Percentiles rank a stretch among this genome's conserved stretches.
Evolutionary conservation across 2,113 vertebrate species (phyloP).

Genomic region (Halcyon senegalensis): DNA sequence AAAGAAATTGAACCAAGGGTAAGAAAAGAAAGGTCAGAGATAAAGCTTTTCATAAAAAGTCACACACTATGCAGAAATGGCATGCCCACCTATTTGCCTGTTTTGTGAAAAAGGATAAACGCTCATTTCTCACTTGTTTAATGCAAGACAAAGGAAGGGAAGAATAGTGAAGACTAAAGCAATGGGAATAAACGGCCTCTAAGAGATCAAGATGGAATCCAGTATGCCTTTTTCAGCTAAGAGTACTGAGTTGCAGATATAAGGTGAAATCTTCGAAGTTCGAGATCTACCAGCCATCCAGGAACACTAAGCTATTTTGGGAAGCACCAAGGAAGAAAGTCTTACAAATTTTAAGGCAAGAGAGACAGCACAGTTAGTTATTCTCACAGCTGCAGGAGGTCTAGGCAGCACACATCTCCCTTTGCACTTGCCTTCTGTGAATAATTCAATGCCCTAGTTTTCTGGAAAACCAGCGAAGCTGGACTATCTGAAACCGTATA

Average conservation of each 20-base stretch:
- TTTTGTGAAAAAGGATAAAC: neutral
- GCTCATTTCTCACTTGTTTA: conserved; percentile 7
- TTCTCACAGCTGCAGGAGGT: neutral
- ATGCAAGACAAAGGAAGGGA: neutral
- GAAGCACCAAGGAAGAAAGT: neutral
- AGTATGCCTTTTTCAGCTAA: neutral
- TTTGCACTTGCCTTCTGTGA: neutral
- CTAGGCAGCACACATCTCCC: fast-evolving
- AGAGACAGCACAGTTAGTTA: neutral
- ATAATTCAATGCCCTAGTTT: neutral
- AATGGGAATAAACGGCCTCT: neutral
- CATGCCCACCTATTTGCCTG: neutral
- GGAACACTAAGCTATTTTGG: neutral
- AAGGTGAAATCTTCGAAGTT: neutral
- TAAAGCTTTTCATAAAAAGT: conserved; percentile 40
- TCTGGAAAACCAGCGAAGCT: neutral
- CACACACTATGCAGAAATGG: neutral
- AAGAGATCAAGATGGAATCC: neutral
- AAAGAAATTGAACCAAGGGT: conserved; percentile 40
- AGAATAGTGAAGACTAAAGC: neutral
- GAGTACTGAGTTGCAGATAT: no score
- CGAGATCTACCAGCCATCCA: neutral
- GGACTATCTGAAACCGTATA: neutral
- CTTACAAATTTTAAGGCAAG: neutral
- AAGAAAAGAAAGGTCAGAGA: conserved; percentile 50